Percentiles rank a stretch among this genome's conserved stretches.
phyloP scores from a whole-genome alignment of 2,888 invertebrate genomes.

The Eretmocerus hayati region DNA sequence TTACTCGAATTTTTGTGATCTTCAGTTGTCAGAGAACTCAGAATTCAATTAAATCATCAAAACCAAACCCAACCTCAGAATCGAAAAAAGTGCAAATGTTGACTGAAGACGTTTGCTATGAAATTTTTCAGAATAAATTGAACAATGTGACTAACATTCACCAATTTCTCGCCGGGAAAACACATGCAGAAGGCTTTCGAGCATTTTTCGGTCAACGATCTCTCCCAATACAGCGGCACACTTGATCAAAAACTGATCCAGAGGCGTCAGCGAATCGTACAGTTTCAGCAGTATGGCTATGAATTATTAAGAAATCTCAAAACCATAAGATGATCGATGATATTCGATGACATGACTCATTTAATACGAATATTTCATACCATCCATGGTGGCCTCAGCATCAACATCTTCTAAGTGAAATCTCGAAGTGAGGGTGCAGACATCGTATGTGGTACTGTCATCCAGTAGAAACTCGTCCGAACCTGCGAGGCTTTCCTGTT shows the following conservation, averaged over 20 bases:
- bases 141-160: conserved; percentile 48
- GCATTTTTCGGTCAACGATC: conserved; percentile 56
- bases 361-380: conserved; percentile 31
- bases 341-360: too few relatives aligned
- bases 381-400: conserved; percentile 53
- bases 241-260: conserved; percentile 60
- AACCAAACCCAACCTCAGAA: too few relatives aligned
- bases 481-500: not conserved
- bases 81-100: too few relatives aligned
- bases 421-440: conserved; percentile 50
- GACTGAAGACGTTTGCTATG: too few relatives aligned
- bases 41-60: too few relatives aligned
- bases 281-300: conserved; percentile 58
- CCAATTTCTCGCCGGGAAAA: conserved; percentile 50
- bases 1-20: too few relatives aligned
- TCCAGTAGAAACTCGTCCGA: conserved; percentile 35
- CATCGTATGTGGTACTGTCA: conserved; percentile 15
- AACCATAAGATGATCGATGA: not conserved
- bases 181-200: conserved; percentile 52
- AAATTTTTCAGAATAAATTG: too few relatives aligned
- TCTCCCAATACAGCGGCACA: conserved; percentile 60
- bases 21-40: too few relatives aligned
- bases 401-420: conserved; percentile 52
- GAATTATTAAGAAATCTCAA: conserved; percentile 18
- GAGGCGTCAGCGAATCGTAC: conserved; percentile 58